Evolutionary conservation across 92 coral and sea anemone genomes (phyloP), one percentile per base, ranked within the genome.

Genomic region (Zoanthus gigantus): DNA sequence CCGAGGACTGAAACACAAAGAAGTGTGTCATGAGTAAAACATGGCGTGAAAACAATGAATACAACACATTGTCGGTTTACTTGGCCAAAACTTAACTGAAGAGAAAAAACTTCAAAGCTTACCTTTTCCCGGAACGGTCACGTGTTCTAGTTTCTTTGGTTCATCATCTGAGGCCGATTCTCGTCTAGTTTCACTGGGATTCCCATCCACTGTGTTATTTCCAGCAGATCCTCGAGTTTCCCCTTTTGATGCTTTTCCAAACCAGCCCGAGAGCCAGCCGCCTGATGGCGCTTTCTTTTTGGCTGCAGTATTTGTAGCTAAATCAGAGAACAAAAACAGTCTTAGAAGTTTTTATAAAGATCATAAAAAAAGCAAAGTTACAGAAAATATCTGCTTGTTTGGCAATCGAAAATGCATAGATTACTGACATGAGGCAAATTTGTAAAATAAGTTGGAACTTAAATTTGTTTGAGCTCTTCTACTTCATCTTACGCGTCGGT

Each of bases 71-170:
- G 12, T 15, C 5, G 6, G 7, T 58, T 14, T 3, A 58, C 65
- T 14, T 58, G 29, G 69, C 10, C 29, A 10, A 63, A n/a, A 28
- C 30, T 17, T 7, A 63, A 23, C 65, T 15, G 65, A 3, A 6
- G 17, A 14, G n/a, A 14, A 6, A 58, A 58, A 58, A 58, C 60
- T 3, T 58, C 65, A 58, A 18, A 58, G n/a, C 75, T 46, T 80
- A 85, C 98, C 98, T 90, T 90, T 95, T 14, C 67, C 85, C 0
- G 98, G 94, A 16, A 95, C 94, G 7, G 90, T 82, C 56, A 95
- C 74, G 88, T 91, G 94, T 68, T 95, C 98, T 23, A 77, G 79
- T 30, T 91, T 89, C 29, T 63, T 72, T 34, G 88, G 74, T 54
- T 84, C 65, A 1, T 67, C 73, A 57, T 74, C 48, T 34, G 82